A percentile compares a stretch with the other conserved stretches of the same genome.
Evolutionary conservation across 2,113 vertebrate species (phyloP).

Genomic region (Heptranchias perlo): DNA sequence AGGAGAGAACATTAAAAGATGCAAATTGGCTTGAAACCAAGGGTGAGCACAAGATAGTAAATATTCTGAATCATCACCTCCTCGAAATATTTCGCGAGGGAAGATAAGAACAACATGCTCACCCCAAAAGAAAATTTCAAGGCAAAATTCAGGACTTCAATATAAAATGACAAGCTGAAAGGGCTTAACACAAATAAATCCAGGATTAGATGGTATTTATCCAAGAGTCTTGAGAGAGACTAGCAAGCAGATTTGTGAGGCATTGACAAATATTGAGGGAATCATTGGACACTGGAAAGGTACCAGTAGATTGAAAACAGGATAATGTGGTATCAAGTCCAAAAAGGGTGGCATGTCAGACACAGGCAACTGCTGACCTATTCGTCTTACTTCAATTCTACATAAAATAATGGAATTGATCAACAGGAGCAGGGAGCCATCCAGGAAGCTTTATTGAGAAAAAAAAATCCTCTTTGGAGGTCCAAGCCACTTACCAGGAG

Average conservation of each 20-base stretch:
- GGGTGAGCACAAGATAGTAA: background rate
- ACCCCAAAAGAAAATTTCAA: background rate
- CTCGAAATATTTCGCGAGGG: background rate
- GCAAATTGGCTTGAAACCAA: background rate
- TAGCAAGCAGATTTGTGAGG: background rate
- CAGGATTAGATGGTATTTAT: background rate
- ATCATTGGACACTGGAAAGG: background rate
- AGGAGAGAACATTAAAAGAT: background rate
- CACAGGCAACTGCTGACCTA: background rate
- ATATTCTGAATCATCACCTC: background rate
- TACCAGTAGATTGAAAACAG: background rate
- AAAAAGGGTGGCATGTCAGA: background rate
- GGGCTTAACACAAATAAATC: background rate
- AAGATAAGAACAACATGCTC: background rate
- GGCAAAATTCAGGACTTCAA: background rate
- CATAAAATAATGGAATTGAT: background rate
- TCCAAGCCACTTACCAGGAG: background rate
- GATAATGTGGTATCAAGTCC: background rate
- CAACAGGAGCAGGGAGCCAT: background rate
- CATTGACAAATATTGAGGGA: background rate
- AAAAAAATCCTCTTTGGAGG: background rate
- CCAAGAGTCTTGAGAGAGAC: background rate
- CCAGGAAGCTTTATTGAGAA: background rate
- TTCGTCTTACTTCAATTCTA: background rate
- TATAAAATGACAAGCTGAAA: background rate